Evolutionary conservation across 2,888 invertebrate genomes (phyloP), one percentile per base, ranked within the genome.

Genomic region (Cosmia pyralina): DNA sequence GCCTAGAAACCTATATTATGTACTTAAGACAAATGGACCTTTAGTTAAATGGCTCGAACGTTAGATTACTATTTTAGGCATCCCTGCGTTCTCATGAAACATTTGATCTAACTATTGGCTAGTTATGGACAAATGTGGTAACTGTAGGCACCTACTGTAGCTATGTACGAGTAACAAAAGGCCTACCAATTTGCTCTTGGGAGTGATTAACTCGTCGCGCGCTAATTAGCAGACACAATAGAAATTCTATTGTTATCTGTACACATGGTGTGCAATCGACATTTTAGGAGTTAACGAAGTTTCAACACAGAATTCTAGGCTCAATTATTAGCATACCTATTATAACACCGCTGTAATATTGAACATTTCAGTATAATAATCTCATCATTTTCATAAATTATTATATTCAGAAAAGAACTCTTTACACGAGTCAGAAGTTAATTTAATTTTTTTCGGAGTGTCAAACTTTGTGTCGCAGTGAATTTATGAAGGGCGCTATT

Each of bases 21-120:
- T 73, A 52, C 59, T 69, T 55, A 66, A 75, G 77, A 84, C 60
- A 78, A 84, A 86, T 75, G 74, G 78, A 55, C 71, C 74, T 86
- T 83, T 76, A 86, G 86, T 84, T 84, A 72, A 86, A 84, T 84
- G 84, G 75, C 50, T 78, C 69, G 86, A 67, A 72, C 48, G 76
- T 66, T 86, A 84, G 73, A 84, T 84, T 81, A 86, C 68, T 76
- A 76, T 84, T 84, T 77, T 59, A 69, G 72, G 62, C 60, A 71
- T 74, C 65, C 57, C 64, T 67, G 59, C 28, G 34, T 53, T 69
- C 70, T 60, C 67, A 81, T 72, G 60, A 72, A 72, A 85, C 85
- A 82, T 82, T 82, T 75, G 69, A 72, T 74, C 48, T 81, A 66
- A 48, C 65, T 69, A 53, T 58, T 63, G 55, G 41, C 60, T 75